Percentiles rank a stretch among this genome's conserved stretches.
These are phyloP conservation scores for Melanerpes formicivorus DNA, from an alignment of 2,113 vertebrate genomes.

Conservation along the genomic window DNA sequence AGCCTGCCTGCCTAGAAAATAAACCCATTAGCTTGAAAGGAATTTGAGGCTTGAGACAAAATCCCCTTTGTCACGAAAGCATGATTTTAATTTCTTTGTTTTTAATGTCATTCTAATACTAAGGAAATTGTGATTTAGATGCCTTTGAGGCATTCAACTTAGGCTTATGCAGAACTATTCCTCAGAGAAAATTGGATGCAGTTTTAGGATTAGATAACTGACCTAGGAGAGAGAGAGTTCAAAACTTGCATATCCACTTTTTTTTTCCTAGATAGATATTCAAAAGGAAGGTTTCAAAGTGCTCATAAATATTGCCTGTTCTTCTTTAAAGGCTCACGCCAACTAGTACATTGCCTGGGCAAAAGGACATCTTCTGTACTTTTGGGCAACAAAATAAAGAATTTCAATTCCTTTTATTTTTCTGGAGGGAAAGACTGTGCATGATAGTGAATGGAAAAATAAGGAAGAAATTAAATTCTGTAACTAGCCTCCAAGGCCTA, in stretches of 20 bases:
- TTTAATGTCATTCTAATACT: not conserved
- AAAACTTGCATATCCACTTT: conserved; percentile 11
- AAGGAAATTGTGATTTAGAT: not conserved
- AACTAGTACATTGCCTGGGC: not conserved
- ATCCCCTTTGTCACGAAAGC: not conserved
- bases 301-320: not conserved
- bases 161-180: not conserved
- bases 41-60: not conserved
- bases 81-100: not conserved
- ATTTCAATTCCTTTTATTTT: not conserved
- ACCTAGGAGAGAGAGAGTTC: not conserved
- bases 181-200: not conserved
- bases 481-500: not conserved
- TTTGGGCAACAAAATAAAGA: not conserved
- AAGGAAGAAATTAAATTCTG: not conserved
- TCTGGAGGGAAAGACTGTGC: not conserved
- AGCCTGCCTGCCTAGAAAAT: not conserved
- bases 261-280: conserved; percentile 4
- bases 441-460: not conserved
- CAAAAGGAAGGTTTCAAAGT: not conserved
- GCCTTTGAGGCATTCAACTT: conserved; percentile 21
- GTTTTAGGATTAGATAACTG: conserved; percentile 45
- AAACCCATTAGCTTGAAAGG: not conserved
- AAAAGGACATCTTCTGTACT: not conserved
- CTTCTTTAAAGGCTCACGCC: not conserved